phyloP scores from a whole-genome alignment of 2,113 vertebrate species.

The Synchiropus splendidus region DNA sequence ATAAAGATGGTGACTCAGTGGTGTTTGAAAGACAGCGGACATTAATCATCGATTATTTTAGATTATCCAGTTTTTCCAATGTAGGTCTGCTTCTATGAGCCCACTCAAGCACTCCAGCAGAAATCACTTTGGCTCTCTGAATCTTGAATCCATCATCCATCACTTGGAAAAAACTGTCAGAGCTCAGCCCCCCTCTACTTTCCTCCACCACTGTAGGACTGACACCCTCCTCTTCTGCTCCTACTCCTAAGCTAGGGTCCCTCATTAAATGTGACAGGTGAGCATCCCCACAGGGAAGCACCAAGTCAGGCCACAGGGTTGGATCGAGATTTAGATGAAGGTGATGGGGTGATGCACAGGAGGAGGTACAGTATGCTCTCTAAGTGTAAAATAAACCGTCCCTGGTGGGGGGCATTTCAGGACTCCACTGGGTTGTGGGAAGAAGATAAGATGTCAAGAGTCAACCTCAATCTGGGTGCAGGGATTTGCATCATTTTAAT shows the following conservation, averaged over 20 bases:
- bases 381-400: conserved; percentile 30
- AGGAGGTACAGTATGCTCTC: conserved; percentile 2
- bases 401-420: conserved; percentile 29
- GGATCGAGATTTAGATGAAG: conserved; percentile 17
- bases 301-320: conserved; percentile 20
- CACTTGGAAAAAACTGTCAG: conserved; percentile 17
- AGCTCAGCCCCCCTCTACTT: conserved; percentile 9
- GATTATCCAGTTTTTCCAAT: not conserved
- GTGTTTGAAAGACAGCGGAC: too few relatives aligned
- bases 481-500: too few relatives aligned
- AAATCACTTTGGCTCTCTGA: conserved; percentile 26
- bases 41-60: too few relatives aligned
- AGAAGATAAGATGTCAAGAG: too few relatives aligned
- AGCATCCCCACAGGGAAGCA: conserved; percentile 33
- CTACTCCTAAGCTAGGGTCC: conserved; percentile 5
- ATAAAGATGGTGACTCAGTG: too few relatives aligned
- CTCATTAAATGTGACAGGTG: conserved; percentile 58
- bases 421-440: not conserved
- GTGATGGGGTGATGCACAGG: conserved; percentile 14
- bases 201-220: conserved; percentile 2
- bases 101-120: conserved; percentile 6
- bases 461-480: too few relatives aligned
- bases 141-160: conserved; percentile 33
- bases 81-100: not conserved
- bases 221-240: not conserved